These are phyloP conservation scores for Rotaria magnacalcarata DNA, from an alignment of 2,888 invertebrate species.

Conservation along the genomic window DNA sequence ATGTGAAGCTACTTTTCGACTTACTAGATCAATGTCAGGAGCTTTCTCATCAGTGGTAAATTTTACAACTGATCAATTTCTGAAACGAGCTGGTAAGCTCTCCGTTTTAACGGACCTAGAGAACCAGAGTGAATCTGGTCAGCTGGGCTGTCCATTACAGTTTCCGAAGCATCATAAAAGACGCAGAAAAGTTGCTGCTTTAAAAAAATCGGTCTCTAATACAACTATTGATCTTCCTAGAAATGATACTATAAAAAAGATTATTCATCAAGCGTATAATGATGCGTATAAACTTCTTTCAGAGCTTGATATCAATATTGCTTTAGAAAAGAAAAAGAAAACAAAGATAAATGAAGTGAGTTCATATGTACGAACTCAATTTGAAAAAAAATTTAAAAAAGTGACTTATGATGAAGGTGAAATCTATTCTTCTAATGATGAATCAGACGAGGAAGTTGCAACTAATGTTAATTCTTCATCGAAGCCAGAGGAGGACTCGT, in stretches of 20 bases:
- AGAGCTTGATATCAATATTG: not conserved
- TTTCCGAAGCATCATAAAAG: slow-evolving; percentile 15
- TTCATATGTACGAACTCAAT: not conserved
- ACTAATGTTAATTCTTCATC: not conserved
- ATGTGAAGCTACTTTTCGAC: not conserved
- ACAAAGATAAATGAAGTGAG: not conserved
- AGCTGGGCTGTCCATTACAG: not conserved
- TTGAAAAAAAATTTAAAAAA: not conserved
- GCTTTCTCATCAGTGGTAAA: not conserved
- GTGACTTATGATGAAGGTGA: not conserved
- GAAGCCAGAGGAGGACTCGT: not conserved
- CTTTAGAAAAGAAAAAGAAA: not conserved
- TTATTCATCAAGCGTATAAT: not conserved
- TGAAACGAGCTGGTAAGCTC: not conserved
- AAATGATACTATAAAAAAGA: not conserved
- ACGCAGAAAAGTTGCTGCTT: not conserved
- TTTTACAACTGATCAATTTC: not conserved
- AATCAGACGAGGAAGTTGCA: not conserved
- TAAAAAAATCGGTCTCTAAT: not conserved
- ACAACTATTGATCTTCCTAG: not conserved
- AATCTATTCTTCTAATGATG: not conserved
- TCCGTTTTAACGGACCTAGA: not conserved
- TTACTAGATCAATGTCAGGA: not conserved
- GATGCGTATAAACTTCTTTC: not conserved
- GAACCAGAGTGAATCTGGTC: not conserved